Evolutionary conservation across 2,888 invertebrate species (phyloP), one percentile per base, ranked within the genome.

Genomic region (Rhodophaea formosa): DNA sequence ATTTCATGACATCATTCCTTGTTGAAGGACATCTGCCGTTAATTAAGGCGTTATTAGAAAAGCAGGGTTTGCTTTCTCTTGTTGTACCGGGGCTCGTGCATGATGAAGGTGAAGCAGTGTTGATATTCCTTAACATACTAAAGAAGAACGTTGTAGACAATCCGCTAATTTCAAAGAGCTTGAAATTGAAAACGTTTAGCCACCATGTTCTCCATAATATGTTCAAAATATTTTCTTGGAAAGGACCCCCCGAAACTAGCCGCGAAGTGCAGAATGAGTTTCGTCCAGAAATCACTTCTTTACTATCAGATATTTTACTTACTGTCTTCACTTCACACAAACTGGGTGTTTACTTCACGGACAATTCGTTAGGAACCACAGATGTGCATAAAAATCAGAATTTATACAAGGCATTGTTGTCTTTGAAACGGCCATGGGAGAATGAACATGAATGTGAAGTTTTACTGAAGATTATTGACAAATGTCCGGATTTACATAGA

Each of bases 1-100:
- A 95, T 72, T 96, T 97, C 70, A 88, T 97, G 62, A 92, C 96
- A 35, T 93, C 96, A 1, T 96, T 96, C 77, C 81, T 97, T 39
- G 88, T 96, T 5, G 95, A 96, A 60, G 95, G 94, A 0, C 94
- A 96, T 73, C 82, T 93, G 17, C 86, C 93, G 0, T 87, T 94
- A 0, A 93, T 96, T 43, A 93, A 93, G 66, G 92, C 94, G 16
- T 85, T 97, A 52, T 76, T 97, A 17, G 95, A 96, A 63, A 95
- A 95, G 67, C 93, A 92, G 56, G 93, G 93, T 0, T 78, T 95
- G 12, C 79, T 96, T 0, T 88, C 93, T 2, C 88, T 93, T 49
- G 92, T 95, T 10, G 91, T 94, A 59, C 92, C 93, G 8, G 95
- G 94, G 0, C 78, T 96, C 39, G 74, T 93, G 8, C 94, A 93